Evolutionary conservation across 2,888 invertebrate species (phyloP).

Genomic region (Empis livida): DNA sequence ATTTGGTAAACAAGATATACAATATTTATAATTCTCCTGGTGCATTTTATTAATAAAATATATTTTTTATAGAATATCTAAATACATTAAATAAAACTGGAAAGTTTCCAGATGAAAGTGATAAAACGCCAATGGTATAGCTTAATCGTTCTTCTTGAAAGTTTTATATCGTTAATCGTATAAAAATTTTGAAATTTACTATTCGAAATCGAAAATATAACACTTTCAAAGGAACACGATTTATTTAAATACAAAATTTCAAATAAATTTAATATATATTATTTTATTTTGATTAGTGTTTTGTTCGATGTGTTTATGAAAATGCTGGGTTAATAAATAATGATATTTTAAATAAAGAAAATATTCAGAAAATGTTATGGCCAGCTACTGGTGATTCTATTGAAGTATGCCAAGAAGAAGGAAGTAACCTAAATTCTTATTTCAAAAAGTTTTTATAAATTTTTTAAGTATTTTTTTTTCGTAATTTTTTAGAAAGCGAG

Average conservation of each 20-base stretch:
- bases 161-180: not conserved
- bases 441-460: not conserved
- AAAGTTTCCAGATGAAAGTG: conserved; percentile 42
- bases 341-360: conserved; percentile 35
- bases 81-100: conserved; percentile 39
- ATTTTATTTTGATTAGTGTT: no score
- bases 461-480: conserved; percentile 13
- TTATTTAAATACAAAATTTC: no score
- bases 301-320: conserved; percentile 41
- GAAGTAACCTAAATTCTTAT: conserved; percentile 20
- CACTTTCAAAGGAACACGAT: no score
- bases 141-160: not conserved
- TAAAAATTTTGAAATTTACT: not conserved
- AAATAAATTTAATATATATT: no score
- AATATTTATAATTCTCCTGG: not conserved
- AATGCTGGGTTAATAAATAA: conserved; percentile 36
- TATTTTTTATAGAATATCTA: no score
- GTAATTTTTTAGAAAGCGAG: conserved; percentile 21
- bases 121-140: conserved; percentile 43
- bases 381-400: conserved; percentile 29
- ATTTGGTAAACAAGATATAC: no score
- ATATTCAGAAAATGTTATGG: conserved; percentile 34
- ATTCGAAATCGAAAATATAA: no score
- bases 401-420: conserved; percentile 26
- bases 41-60: no score